Evolutionary conservation across 2,888 invertebrate genomes (phyloP), one percentile per base, ranked within the genome.

Genomic region (Arctia plantaginis): DNA sequence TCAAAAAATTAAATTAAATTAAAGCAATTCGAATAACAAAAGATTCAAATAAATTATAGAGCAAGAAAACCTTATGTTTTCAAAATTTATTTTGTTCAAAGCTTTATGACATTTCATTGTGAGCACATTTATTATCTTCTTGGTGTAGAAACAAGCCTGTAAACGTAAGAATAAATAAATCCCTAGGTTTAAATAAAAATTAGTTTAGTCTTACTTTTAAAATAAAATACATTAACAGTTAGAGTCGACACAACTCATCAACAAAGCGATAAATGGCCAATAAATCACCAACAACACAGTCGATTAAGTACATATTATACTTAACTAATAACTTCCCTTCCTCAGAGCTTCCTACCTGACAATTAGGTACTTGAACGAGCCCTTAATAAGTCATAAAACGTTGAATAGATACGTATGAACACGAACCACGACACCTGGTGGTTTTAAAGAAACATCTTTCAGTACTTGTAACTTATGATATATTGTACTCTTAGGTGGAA

Each of bases 291-390:
- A 69, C 15, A 65, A 35, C 75, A 77, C 70, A 62, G 33, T 27
- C 68, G 30, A 55, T 77, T 79, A n/a, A n/a, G n/a, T n/a, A n/a
- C n/a, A n/a, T n/a, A 69, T 59, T 77, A 75, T 59, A 77, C 75
- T 75, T 82, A 76, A 89, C 87, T 88, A 89, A 89, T 87, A 79
- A 78, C 88, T 88, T 90, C 90, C 90, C 83, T 85, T 64, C 66
- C 69, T 82, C 66, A 89, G 82, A 69, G 81, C 78, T 83, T 78
- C 81, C 76, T 85, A 84, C 82, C 84, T 84, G 82, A 89, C 88
- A 88, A 89, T 87, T 86, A 89, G 81, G 77, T 80, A 70, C 88
- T 89, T 83, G 78, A 85, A 78, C 55, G 73, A 78, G 79, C 79
- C 77, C 84, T 82, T 85, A 86, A 85, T 82, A 82, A 80, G 76